Percentiles rank a stretch among this genome's conserved stretches.
Conservation (phyloP, 2,888 invertebrate genomes). For the Cryptocephalus moraei region DNA sequence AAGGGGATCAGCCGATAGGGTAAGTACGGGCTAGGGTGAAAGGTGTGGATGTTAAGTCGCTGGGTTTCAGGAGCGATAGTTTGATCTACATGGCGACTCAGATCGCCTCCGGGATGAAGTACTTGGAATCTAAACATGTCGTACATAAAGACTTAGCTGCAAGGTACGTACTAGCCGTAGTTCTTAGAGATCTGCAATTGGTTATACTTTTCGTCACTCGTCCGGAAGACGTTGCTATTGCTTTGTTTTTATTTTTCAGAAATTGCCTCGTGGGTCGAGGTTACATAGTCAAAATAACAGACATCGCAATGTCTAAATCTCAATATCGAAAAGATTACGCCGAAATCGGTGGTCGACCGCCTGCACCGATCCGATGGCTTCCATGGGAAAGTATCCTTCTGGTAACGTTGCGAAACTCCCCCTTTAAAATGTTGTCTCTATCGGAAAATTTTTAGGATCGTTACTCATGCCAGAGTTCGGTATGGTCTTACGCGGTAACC, state of each 20-base stretch:
- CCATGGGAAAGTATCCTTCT: slow-evolving; percentile 56
- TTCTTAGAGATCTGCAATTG: too few species aligned
- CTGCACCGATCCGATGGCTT: slow-evolving; percentile 53
- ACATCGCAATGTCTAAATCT: slow-evolving; percentile 53
- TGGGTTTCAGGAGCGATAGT: slow-evolving; percentile 49
- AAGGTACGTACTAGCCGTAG: slow-evolving; percentile 38
- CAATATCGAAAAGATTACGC: slow-evolving; percentile 54
- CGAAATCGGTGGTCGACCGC: slow-evolving; percentile 50
- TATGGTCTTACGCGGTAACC: slow-evolving; percentile 56
- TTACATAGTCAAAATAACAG: slow-evolving; percentile 51
- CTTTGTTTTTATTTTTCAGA: slow-evolving; percentile 31
- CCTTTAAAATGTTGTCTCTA: not conserved
- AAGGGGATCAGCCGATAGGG: slow-evolving; percentile 32
- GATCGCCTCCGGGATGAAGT: slow-evolving; percentile 71
- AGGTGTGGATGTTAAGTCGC: not conserved
- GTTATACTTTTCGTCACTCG: too few species aligned
- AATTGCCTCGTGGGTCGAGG: slow-evolving; percentile 53
- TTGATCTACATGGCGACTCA: slow-evolving; percentile 64
- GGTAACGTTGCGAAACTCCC: slow-evolving; percentile 28
- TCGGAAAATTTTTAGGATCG: slow-evolving; percentile 42
- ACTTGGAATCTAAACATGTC: slow-evolving; percentile 65
- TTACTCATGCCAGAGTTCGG: slow-evolving; percentile 50
- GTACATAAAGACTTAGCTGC: slow-evolving; percentile 73
- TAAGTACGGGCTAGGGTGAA: slow-evolving; percentile 10
- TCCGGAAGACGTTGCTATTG: too few species aligned